Base-by-base conservation (phyloP, 2,888 invertebrate genomes). In the Platycheirus rosarum region DNA sequence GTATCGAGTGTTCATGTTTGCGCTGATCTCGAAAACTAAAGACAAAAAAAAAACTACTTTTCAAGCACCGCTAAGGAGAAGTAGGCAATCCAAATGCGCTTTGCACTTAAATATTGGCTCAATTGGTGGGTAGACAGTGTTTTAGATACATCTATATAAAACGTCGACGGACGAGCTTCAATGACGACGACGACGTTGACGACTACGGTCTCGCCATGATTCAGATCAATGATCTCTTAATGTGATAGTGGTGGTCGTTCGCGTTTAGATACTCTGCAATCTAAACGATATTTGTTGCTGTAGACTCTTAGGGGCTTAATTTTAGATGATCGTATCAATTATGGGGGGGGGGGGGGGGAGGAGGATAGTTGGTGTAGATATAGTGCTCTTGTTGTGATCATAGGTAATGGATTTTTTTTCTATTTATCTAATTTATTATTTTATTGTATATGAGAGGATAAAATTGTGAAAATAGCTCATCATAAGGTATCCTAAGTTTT, bases 61-160 rank as follows among this genome's bases (percentile, higher is more conserved):
- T 63, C 32, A 73, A 71, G 23, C 57, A 44, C 29, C 44, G 48
- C 65, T 60, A 35, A 57, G 23, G 26, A 49, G 44, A 63, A 48
- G 66, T 55, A 49, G 42, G 55, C 68, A 76, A 70, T 76, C 26
- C 37, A 69, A 82, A 73, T 76, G 77, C 62, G 77, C 49, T 68
- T 73, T 82, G 82, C 71, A 73, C 66, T 82, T 77, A 73, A 63
- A 76, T 82, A 77, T 82, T 73, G 63, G 55, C 48, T 82, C 82
- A 82, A 82, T 82, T 82, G 82, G 77, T 73, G 77, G 77, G 77
- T 65, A 82, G 82, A 82, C 82, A 63, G 71, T 73, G 73, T 68
- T 68, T 82, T 37, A 71, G 76, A 82, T 82, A 76, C 35, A 48
- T 20, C 13, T 18, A 14, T 14, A 16, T 18, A 11, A 6, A 16